Evolutionary conservation across 2,888 invertebrate species (phyloP).

Genomic region (Meiosimyza decipiens): DNA sequence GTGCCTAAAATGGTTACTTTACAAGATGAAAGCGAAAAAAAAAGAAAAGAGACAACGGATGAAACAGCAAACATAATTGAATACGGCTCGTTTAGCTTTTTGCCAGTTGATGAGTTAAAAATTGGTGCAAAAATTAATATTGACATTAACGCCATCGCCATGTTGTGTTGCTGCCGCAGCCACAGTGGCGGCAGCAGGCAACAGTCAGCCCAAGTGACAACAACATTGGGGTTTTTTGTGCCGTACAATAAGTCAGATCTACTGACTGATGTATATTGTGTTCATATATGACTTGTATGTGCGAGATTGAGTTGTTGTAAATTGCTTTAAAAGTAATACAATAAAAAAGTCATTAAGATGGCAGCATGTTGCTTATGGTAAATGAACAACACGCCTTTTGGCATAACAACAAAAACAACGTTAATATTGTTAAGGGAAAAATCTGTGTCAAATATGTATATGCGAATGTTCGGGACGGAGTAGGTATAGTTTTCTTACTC

Average conservation of each 20-base stretch:
- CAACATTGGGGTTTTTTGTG: neutral
- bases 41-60: too few relatives aligned
- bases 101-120: slow-evolving; percentile 9
- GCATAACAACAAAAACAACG: too few relatives aligned
- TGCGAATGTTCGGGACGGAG: too few relatives aligned
- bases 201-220: neutral
- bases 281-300: too few relatives aligned
- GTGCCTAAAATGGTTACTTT: slow-evolving; percentile 11
- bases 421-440: too few relatives aligned
- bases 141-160: slow-evolving; percentile 18
- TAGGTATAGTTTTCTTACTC: too few relatives aligned
- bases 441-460: too few relatives aligned
- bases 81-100: neutral
- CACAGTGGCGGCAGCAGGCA: neutral
- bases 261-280: too few relatives aligned
- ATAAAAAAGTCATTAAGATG: slow-evolving; percentile 23
- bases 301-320: neutral
- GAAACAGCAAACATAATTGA: too few relatives aligned
- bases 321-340: slow-evolving; percentile 16
- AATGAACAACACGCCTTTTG: too few relatives aligned
- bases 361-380: too few relatives aligned
- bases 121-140: slow-evolving; percentile 24
- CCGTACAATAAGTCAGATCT: neutral
- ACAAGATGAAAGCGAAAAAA: neutral
- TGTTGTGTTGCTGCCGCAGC: neutral